phyloP scores from a whole-genome alignment of 2,113 vertebrate genomes.

The Bagarius yarrelli region DNA sequence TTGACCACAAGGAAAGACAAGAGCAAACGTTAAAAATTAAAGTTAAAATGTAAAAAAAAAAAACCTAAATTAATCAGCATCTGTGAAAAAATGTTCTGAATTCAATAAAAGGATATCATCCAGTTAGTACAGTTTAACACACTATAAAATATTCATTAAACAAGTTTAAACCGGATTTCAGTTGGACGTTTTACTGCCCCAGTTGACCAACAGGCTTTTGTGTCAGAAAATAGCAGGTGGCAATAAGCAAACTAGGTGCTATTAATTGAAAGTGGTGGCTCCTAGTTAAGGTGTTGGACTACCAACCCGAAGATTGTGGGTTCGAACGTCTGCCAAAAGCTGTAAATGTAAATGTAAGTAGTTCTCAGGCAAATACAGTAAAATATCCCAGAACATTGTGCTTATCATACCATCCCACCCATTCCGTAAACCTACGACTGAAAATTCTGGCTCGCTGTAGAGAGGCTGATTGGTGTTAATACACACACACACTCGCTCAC shows the following conservation, averaged over 20 bases:
- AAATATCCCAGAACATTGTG: background rate
- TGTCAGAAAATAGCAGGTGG: background rate
- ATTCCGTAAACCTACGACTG: background rate
- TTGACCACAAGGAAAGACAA: background rate
- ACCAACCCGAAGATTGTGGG: too few relatives aligned
- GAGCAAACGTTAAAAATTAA: background rate
- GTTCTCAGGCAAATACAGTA: background rate
- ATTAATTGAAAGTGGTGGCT: constrained; percentile 19
- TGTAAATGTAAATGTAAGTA: too few relatives aligned
- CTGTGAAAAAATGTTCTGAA: background rate
- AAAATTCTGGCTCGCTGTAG: background rate
- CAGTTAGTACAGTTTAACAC: background rate
- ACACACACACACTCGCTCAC: background rate
- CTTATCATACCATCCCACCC: background rate
- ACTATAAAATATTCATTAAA: background rate
- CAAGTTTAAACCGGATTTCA: background rate
- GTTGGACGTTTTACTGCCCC: too few relatives aligned
- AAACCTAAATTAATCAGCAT: background rate
- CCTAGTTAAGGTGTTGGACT: too few relatives aligned
- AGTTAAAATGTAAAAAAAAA: too few relatives aligned
- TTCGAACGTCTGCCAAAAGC: too few relatives aligned
- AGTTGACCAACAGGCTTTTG: background rate
- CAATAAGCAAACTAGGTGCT: background rate
- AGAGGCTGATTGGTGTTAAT: constrained; percentile 4
- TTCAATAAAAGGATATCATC: background rate